Evolutionary conservation across 2,797 vertebrate genomes (phyloP), one percentile per base, ranked within the genome.

Genomic region (Centroberyx gerrardi): DNA sequence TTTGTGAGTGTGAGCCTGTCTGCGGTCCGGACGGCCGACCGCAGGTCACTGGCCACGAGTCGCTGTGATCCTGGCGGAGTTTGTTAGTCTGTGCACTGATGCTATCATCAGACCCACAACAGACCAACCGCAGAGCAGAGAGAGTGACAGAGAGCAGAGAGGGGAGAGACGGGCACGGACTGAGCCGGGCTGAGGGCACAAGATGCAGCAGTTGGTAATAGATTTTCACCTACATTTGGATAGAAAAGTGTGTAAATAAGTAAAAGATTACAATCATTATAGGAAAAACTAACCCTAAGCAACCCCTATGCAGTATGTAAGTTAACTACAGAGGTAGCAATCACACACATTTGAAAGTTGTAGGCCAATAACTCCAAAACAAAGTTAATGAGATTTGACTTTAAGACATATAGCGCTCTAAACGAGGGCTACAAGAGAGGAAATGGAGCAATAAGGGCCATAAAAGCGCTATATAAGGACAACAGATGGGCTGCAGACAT

Each of bases 101-200:
- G 87, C 89, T 89, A 27, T 31, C 71, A 80, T 89, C 83, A 58
- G 48, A 62, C 87, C 84, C 84, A 88, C 90, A 94, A 91, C 82
- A 85, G 65, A 89, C 59, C 29, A 9, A 88, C 80, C 74, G 75
- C 77, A 73, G 87, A 74, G 75, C 77, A 73, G 87, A 74, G 76
- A 92, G 75, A 79, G 83, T 85, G 75, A 85, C 79, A 79, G 62
- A 82, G 76, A 60, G 65, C 51, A 78, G 75, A 38, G 63, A 18
- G 33, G 63, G 62, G 78, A 74, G 74, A 72, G 1, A 72, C 17
- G 13, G 1, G 56, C 3, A 33, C 17, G 40, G 48, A 31, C 38
- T 0, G 27, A 28, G 18, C 44, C 51, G 60, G 49, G 61, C 51
- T 53, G 28, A 31, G 53, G 6, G 38, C 38, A 36, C 13, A 44